Conservation (phyloP, 2,888 invertebrate genomes). For the Nebria salina region DNA sequence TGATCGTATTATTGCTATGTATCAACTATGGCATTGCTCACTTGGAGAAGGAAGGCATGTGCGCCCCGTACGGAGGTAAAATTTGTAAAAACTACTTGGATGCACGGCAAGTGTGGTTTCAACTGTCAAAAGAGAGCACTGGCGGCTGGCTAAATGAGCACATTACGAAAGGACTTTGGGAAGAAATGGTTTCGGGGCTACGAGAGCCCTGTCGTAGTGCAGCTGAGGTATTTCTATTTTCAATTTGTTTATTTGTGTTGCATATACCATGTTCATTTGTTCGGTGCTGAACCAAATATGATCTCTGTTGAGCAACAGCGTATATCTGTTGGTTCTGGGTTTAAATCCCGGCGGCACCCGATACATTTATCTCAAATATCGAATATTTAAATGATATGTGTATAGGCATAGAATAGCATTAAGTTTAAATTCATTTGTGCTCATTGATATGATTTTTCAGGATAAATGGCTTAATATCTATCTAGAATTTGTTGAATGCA, state of each 20-base stretch:
- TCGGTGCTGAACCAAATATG: no score
- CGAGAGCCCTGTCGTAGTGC: constrained; percentile 86
- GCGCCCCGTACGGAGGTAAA: constrained; percentile 87
- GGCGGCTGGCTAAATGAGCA: constrained; percentile 85
- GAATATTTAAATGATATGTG: no score
- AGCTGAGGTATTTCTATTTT: constrained; percentile 74
- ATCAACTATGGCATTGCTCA: constrained; percentile 40
- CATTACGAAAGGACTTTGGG: constrained; percentile 84
- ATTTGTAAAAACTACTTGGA: constrained; percentile 64
- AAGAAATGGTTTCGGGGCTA: constrained; percentile 82
- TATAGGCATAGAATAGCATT: no score
- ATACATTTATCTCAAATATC: no score
- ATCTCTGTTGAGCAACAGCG: no score
- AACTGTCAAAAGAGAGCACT: constrained; percentile 67
- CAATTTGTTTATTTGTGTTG: neutral
- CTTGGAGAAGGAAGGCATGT: constrained; percentile 69
- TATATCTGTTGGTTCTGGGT: no score
- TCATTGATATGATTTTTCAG: no score
- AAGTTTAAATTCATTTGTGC: no score
- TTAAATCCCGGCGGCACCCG: no score
- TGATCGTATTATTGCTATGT: constrained; percentile 30
- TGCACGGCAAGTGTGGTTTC: constrained; percentile 67
- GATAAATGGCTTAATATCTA: no score
- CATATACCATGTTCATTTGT: neutral
- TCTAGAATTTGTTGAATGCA: no score